Evolutionary conservation across 2,797 vertebrate genomes (phyloP), one percentile per base, ranked within the genome.

Genomic region (Trematomus bernacchii): DNA sequence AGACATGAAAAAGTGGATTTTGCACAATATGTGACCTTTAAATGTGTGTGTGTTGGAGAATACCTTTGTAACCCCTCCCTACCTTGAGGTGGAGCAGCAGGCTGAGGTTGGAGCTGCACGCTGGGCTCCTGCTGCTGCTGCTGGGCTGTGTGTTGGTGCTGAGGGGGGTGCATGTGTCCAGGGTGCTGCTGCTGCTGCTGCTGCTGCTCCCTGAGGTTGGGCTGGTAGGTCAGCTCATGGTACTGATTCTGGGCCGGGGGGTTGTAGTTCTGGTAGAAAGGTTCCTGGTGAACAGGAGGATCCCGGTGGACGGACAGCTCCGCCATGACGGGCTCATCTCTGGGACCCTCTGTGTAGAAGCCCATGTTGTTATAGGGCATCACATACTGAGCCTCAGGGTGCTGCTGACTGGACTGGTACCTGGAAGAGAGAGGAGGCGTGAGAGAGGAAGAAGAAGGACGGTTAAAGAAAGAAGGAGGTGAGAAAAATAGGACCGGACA

Each of bases 391-490:
- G 91, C 87, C 73, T 94, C 89, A 0, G 92, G 89, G 60, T 94
- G 90, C 84, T 93, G 92, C 80, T 93, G 91, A 78, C 85, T 93
- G 51, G 92, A 87, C 81, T 94, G 92, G 79, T 94, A 95, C 94
- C 95, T 96, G 30, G 3, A 85, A 85, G 52, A 57, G 42, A 61
- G 10, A 52, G 33, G 7, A 23, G 1, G 60, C 37, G 19, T 6
- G 16, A 53, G 42, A 76, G 42, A 69, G 27, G 64, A 53, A 15
- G 27, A 42, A 3, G 44, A 27, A 1, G 1, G 69, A n/a, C 42
- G 14, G 30, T 70, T 47, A 66, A 46, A 74, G 23, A 47, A n/a
- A 66, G 33, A 42, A 58, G 12, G 23, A 68, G 65, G 44, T 40
- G 58, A 62, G 1, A 2, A 60, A 43, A 65, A 53, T 23, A 21